A percentile compares a stretch with the other conserved stretches of the same genome.
Evolutionary conservation across 1,140 invertebrate genomes (phyloP).

Genomic region (Schlechtendalia chinensis): DNA sequence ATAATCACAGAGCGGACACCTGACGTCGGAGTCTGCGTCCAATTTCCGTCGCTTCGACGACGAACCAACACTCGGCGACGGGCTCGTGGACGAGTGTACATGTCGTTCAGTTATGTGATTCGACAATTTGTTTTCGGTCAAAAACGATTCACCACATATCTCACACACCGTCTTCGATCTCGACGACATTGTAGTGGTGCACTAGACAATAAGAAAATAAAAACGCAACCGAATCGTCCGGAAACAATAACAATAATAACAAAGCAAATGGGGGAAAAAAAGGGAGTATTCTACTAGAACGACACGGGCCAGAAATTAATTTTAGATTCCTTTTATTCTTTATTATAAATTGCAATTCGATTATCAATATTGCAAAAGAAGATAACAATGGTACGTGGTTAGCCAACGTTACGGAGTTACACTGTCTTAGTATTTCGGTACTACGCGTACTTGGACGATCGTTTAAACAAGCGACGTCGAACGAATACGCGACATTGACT

Average conservation of each 20-base stretch:
- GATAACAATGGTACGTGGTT: conserved; percentile 25
- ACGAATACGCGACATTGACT: too few species aligned
- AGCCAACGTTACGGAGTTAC: not conserved
- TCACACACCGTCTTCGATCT: conserved; percentile 41
- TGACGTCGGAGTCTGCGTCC: conserved; percentile 9
- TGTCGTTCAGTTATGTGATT: conserved; percentile 43
- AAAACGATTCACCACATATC: conserved; percentile 42
- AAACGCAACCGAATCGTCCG: not conserved
- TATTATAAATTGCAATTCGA: conserved; percentile 18
- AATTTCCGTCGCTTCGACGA: conserved; percentile 39
- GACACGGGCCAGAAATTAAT: not conserved
- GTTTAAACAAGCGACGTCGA: too few species aligned
- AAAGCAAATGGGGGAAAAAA: not conserved
- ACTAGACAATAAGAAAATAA: too few species aligned
- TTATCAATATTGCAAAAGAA: conserved; percentile 24
- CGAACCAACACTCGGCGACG: not conserved
- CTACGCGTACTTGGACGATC: too few species aligned
- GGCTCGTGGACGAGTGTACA: conserved; percentile 28
- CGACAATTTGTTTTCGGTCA: conserved; percentile 41
- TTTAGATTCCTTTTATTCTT: conserved; percentile 7
- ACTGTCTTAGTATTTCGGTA: too few species aligned
- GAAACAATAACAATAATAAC: not conserved
- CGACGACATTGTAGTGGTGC: not conserved
- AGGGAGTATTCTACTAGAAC: not conserved
- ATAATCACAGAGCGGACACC: conserved; percentile 38